A percentile compares a stretch with the other conserved stretches of the same genome.
phyloP scores from a whole-genome alignment of 2,113 vertebrate species.

The Cariama cristata region DNA sequence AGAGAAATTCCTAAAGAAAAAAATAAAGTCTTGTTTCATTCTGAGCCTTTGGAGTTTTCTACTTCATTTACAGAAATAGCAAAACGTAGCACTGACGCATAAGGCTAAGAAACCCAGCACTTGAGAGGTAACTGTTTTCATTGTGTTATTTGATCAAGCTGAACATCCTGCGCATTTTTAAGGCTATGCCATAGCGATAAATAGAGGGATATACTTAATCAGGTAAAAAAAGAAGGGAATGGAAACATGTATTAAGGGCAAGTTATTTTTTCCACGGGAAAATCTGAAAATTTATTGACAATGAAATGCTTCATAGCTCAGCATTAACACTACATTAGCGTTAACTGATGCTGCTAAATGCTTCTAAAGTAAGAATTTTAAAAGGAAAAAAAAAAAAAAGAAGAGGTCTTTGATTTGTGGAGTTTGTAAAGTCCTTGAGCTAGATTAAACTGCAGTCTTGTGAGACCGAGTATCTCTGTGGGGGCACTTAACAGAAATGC shows the following conservation, averaged over 20 bases:
- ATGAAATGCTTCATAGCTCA: neutral
- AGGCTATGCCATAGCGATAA: neutral
- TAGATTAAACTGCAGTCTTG: conserved; percentile 66
- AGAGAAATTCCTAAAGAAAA: neutral
- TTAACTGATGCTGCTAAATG: neutral
- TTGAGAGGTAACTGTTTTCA: neutral
- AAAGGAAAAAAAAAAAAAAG: neutral
- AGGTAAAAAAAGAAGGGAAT: neutral
- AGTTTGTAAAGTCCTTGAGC: conserved; percentile 66
- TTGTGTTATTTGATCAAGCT: neutral
- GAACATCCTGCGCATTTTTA: neutral
- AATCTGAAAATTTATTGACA: neutral
- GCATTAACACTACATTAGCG: neutral
- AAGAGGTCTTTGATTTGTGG: conserved; percentile 40
- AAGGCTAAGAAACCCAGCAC: neutral
- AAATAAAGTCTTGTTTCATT: neutral
- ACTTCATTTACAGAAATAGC: neutral
- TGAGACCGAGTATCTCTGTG: conserved; percentile 52
- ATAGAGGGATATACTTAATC: neutral
- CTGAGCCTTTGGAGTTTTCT: neutral
- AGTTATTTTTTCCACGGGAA: neutral
- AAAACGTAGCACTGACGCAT: neutral
- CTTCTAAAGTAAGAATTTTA: neutral
- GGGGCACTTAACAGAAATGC: conserved; percentile 31
- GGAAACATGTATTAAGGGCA: neutral